Conservation (phyloP, 2,113 vertebrate genomes). For the Antechinus flavipes region DNA sequence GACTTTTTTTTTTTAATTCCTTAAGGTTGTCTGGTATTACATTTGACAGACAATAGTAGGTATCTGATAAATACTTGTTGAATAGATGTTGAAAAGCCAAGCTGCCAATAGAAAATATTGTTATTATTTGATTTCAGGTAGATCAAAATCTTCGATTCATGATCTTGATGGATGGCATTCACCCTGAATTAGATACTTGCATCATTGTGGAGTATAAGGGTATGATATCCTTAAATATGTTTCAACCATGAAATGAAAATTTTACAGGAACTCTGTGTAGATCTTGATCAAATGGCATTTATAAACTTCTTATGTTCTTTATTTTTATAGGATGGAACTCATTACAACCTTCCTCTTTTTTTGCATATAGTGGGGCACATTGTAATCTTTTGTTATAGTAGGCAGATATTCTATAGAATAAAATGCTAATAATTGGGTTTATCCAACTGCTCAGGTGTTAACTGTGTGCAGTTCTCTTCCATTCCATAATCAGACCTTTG, state of each 20-base stretch:
- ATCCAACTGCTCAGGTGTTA: neutral
- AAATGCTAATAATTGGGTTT: neutral
- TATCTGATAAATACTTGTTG: neutral
- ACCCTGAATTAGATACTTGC: conserved; percentile 91
- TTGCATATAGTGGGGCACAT: neutral
- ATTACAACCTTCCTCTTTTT: neutral
- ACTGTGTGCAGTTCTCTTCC: neutral
- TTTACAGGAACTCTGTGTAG: neutral
- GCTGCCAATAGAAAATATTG: neutral
- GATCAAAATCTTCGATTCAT: conserved; percentile 87
- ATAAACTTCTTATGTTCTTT: neutral
- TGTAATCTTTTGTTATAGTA: neutral
- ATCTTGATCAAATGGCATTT: neutral
- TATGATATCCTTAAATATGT: conserved; percentile 47
- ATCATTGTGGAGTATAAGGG: conserved; percentile 91
- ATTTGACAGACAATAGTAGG: neutral
- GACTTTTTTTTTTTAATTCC: neutral
- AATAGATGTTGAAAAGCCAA: conserved; percentile 12
- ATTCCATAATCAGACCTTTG: neutral
- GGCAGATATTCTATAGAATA: neutral
- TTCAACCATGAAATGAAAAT: neutral
- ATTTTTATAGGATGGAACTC: neutral
- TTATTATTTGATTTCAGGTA: conserved; percentile 76
- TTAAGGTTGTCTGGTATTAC: neutral
- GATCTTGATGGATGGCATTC: conserved; percentile 90